Evolutionary conservation across 2,888 invertebrate genomes (phyloP).

Genomic region (Gasteruption jaculator): DNA sequence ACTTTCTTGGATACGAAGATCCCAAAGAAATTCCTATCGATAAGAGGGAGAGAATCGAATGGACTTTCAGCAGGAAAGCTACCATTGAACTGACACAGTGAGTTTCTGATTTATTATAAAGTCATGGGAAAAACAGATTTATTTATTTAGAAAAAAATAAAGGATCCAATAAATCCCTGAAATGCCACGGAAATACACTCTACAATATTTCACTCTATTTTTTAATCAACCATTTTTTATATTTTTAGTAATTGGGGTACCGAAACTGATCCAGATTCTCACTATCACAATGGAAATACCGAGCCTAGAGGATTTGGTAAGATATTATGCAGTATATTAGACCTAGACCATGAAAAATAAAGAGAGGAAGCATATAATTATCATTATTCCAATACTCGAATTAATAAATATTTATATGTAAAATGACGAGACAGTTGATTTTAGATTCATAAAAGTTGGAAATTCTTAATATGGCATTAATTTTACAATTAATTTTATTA

Average conservation of each 20-base stretch:
- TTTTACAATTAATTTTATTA: background rate
- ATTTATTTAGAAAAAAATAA: no score
- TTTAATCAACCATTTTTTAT: slow-evolving; percentile 6
- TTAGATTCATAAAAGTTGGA: slow-evolving; percentile 1
- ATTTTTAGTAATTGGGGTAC: slow-evolving; percentile 90
- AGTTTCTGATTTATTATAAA: slow-evolving; percentile 50
- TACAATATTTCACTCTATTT: slow-evolving; percentile 1
- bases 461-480: background rate
- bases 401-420: slow-evolving; percentile 16
- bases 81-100: slow-evolving; percentile 92
- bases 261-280: slow-evolving; percentile 72
- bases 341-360: no score
- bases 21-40: slow-evolving; percentile 70
- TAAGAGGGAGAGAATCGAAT: slow-evolving; percentile 63
- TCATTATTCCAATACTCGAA: slow-evolving; percentile 3
- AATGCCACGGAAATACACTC: background rate
- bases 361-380: no score
- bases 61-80: slow-evolving; percentile 80
- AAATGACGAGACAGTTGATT: no score
- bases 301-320: slow-evolving; percentile 83
- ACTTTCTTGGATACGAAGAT: slow-evolving; percentile 88
- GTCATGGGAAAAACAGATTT: background rate
- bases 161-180: background rate
- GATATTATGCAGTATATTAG: no score
- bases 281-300: slow-evolving; percentile 85